These are phyloP conservation scores for Hyalella azteca DNA, from an alignment of 2,888 invertebrate genomes.

Conservation along the genomic window DNA sequence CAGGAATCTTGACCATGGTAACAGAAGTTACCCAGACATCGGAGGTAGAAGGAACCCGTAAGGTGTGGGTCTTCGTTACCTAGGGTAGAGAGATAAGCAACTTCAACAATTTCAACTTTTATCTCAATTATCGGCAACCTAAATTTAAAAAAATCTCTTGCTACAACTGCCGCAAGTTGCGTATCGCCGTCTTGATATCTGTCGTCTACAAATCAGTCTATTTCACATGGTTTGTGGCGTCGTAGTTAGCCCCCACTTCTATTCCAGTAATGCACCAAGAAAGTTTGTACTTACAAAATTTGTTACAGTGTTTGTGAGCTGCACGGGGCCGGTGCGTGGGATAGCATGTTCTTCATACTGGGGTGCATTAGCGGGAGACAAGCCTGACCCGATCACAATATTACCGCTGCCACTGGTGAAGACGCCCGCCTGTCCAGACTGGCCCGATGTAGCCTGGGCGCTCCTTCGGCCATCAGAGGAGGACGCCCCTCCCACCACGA, in stretches of 20 bases:
- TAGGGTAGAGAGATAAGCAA: no score
- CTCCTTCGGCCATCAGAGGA: background rate
- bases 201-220: no score
- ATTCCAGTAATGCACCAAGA: background rate
- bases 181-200: no score
- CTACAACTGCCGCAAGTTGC: no score
- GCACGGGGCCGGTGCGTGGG: background rate
- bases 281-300: background rate
- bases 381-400: background rate
- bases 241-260: no score
- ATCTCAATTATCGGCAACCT: no score
- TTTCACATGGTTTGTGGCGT: no score
- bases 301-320: constrained; percentile 11
- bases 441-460: background rate
- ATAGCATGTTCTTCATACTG: background rate
- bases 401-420: background rate
- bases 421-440: background rate
- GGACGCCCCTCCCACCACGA: background rate
- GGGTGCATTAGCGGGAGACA: background rate
- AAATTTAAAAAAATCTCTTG: no score
- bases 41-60: constrained; percentile 11
- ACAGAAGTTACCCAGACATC: constrained; percentile 27
- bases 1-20: background rate
- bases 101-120: no score
- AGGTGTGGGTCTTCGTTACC: constrained; percentile 25